A percentile compares a stretch with the other conserved stretches of the same genome.
These are phyloP conservation scores for Mus minutoides DNA, from an alignment of 2,797 vertebrate genomes.

Conservation along the genomic window DNA sequence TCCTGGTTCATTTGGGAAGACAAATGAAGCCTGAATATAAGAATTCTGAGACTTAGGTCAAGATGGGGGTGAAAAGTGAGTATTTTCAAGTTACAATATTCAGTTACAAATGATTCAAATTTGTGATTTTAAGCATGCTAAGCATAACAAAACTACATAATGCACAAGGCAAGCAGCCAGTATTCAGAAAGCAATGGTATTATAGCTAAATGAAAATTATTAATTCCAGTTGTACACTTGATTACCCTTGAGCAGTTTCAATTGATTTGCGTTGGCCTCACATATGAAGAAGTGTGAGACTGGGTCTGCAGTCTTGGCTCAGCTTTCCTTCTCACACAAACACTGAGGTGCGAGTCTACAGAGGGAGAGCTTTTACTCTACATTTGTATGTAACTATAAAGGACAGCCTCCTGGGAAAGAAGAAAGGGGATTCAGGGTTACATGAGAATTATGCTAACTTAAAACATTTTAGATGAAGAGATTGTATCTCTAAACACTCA, in stretches of 20 bases:
- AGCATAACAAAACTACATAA: conserved; percentile 75
- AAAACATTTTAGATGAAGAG: conserved; percentile 3
- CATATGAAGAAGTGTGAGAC: conserved; percentile 73
- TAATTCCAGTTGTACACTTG: conserved; percentile 79
- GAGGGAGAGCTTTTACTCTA: conserved; percentile 6
- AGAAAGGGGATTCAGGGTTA: not conserved
- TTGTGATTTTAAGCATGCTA: conserved; percentile 78
- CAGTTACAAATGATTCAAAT: conserved; percentile 72
- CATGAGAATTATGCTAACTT: conserved; percentile 4
- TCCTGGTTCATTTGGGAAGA: conserved; percentile 47
- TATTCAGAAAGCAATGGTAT: conserved; percentile 71
- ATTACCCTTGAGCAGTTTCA: conserved; percentile 79
- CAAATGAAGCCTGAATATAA: conserved; percentile 61
- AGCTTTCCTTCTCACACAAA: conserved; percentile 54
- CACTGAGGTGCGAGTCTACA: conserved; percentile 51
- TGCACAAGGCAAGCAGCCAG: conserved; percentile 76
- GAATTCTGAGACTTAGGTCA: conserved; percentile 58
- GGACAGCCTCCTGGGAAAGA: conserved; percentile 20
- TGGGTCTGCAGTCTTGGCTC: conserved; percentile 65
- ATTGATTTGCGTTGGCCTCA: conserved; percentile 65
- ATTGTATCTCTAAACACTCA: not conserved
- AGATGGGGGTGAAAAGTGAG: conserved; percentile 48
- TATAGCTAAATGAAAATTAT: conserved; percentile 79
- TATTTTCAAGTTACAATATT: conserved; percentile 72
- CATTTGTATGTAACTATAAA: conserved; percentile 33